Percentiles rank a stretch among this genome's conserved stretches.
phyloP scores from a whole-genome alignment of 2,888 invertebrate species.

The Protula sp. region DNA sequence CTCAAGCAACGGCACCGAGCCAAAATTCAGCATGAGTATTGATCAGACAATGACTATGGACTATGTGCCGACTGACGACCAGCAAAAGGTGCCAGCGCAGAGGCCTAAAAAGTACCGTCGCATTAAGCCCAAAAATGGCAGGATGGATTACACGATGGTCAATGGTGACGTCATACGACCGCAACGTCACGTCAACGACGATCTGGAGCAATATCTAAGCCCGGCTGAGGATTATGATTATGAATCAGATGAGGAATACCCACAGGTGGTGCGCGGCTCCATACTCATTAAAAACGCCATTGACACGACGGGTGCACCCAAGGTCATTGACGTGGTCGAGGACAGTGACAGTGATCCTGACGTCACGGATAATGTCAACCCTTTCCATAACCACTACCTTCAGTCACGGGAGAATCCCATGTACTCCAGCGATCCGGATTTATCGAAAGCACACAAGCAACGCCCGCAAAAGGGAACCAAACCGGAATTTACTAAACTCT shows the following conservation, averaged over 20 bases:
- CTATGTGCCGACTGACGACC: constrained; percentile 11
- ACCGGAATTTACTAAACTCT: constrained; percentile 16
- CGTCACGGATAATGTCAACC: constrained; percentile 22
- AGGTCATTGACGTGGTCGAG: constrained; percentile 21
- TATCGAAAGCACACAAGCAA: background rate
- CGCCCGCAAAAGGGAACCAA: background rate
- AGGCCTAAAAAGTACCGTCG: background rate
- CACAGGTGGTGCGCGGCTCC: constrained; percentile 23
- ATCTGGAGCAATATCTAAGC: constrained; percentile 7
- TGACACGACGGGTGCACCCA: constrained; percentile 20
- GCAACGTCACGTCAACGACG: constrained; percentile 2
- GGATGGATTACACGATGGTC: background rate
- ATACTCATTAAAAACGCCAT: constrained; percentile 27
- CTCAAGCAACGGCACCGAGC: background rate
- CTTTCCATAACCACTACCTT: constrained; percentile 24
- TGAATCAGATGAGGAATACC: constrained; percentile 8
- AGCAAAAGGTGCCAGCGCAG: background rate
- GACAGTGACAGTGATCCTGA: constrained; percentile 15
- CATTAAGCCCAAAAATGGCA: background rate
- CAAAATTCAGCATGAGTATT: constrained; percentile 20
- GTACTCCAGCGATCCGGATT: constrained; percentile 23
- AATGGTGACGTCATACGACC: background rate
- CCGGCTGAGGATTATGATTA: constrained; percentile 6
- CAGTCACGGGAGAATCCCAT: constrained; percentile 26
- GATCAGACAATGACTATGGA: constrained; percentile 26